Base-by-base conservation (phyloP, 2,888 invertebrate species). In the Drosophila ezoana region DNA sequence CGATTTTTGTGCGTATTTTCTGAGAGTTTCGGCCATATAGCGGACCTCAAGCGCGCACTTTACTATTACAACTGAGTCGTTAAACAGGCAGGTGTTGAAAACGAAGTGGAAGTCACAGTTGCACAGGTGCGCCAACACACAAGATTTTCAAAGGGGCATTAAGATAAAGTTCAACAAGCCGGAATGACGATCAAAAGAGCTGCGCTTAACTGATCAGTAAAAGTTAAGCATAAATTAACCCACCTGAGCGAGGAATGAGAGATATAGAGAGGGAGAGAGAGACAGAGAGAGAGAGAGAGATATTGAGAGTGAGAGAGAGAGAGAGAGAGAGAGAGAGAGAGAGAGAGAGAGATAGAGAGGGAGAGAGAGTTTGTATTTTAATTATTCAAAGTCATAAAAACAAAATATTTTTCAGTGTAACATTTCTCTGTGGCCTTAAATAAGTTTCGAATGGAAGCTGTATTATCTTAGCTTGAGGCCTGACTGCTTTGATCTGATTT, bases 11-110 rank as follows among this genome's bases (percentile, higher is more conserved):
- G 72, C 41, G 32, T 58, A 49, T 51, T 51, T 57, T 33, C 58
- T 47, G 49, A 76, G 72, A 53, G 77, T 38, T 67, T 77, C 68
- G 60, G 49, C 11, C 57, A 63, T 18, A 61, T 10, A 57, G 43
- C 48, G 56, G 44, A 77, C 73, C 52, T 59, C 18, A 35, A 48
- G 41, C 73, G 47, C 43, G 40, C 61, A 68, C 68, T 49, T 73
- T 51, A 48, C 60, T 59, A 73, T 77, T 61, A 64, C 67, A 67
- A 75, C 75, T 77, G 67, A 75, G 60, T 51, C 41, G 63, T 63
- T 70, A 53, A 58, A 40, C 47, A 35, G 58, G 32, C 71, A 74
- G 57, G 54, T 76, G 64, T 71, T 63, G 60, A 38, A 38, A 69
- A 14, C 41, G 41, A 59, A 47, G 44, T 67, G 49, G 75, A 41